Evolutionary conservation across 2,888 invertebrate species (phyloP).

Genomic region (Argyresthia goedartella): DNA sequence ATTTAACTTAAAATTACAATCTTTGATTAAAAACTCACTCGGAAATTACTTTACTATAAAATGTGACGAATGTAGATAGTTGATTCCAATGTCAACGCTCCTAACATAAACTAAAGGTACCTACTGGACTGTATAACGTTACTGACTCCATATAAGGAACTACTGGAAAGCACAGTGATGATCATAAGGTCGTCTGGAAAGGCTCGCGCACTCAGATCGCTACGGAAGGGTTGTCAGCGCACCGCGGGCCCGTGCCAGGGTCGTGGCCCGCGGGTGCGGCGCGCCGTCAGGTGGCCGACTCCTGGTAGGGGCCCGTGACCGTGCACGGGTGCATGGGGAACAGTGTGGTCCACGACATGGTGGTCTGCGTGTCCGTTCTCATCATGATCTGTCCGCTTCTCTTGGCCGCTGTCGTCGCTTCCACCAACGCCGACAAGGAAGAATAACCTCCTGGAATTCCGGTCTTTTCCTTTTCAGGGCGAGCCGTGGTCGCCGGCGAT

Average conservation of each 20-base stretch:
- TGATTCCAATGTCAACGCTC: conserved; percentile 42
- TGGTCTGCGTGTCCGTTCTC: conserved; percentile 78
- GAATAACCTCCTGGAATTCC: conserved; percentile 43
- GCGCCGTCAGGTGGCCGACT: conserved; percentile 67
- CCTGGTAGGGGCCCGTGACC: conserved; percentile 88
- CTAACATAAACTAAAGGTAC: conserved; percentile 27
- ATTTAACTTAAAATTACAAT: conserved; percentile 63
- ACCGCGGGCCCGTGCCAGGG: conserved; percentile 20
- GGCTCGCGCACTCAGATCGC: conserved; percentile 30
- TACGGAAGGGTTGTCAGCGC: conserved; percentile 30
- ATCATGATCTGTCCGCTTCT: conserved; percentile 59
- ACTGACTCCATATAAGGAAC: conserved; percentile 40
- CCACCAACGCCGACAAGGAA: conserved; percentile 45
- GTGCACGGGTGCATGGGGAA: conserved; percentile 91
- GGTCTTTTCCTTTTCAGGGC: conserved; percentile 44
- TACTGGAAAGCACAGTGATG: conserved; percentile 43
- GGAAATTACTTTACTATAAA: conserved; percentile 25
- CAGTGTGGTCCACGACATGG: conserved; percentile 87
- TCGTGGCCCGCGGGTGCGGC: conserved; percentile 22
- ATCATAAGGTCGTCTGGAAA: conserved; percentile 15
- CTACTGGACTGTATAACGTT: conserved; percentile 20
- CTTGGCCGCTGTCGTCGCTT: conserved; percentile 44
- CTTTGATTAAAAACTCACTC: conserved; percentile 69
- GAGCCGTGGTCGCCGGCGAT: conserved; percentile 44
- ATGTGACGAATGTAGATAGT: conserved; percentile 36